Base-by-base conservation (phyloP, 2,113 vertebrate genomes). In the Triplophysa rosa region DNA sequence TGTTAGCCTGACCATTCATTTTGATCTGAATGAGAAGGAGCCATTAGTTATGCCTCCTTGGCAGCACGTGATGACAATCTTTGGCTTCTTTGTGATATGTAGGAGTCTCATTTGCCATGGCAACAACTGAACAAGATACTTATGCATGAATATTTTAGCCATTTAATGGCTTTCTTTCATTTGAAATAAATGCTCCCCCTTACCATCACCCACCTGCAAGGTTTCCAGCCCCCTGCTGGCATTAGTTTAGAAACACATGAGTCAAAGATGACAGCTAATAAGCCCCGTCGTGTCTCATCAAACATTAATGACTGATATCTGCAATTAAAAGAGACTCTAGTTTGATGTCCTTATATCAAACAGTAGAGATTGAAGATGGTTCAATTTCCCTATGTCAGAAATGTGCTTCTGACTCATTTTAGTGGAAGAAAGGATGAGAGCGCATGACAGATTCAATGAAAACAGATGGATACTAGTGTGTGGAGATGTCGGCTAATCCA, bases 251-350 rank as follows among this genome's bases (percentile, higher is more conserved):
- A 76, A 3, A 65, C 49, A 71, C 82, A 81, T 85, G 83, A 86
- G 83, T 83, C 77, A 87, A 54, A 89, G 88, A 85, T 78, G 21
- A 76, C 14, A 49, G 73, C 88, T 91, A 77, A 83, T 87, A 80
- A 90, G 83, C 75, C 70, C 77, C 81, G 70, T 26, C 1, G 16
- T 80, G 74, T 68, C 84, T 84, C 84, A 90, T 91, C 79, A 91
- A 92, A 92, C 87, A 92, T 90, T 76, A 84, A 90, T 88, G 86
- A 78, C 63, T 68, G 74, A 80, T 67, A 90, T 89, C 80, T 84
- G 86, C 86, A 88, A 90, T 90, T 89, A 88, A 84, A 91, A 86
- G 84, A 63, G 74, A 71, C 82, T 63, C 21, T 54, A 71, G 80
- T 85, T 87, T 86, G 85, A 87, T 84, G 84, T 83, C 81, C 84